phyloP scores from a whole-genome alignment of 2,888 invertebrate genomes.

The Lasius fuliginosus region DNA sequence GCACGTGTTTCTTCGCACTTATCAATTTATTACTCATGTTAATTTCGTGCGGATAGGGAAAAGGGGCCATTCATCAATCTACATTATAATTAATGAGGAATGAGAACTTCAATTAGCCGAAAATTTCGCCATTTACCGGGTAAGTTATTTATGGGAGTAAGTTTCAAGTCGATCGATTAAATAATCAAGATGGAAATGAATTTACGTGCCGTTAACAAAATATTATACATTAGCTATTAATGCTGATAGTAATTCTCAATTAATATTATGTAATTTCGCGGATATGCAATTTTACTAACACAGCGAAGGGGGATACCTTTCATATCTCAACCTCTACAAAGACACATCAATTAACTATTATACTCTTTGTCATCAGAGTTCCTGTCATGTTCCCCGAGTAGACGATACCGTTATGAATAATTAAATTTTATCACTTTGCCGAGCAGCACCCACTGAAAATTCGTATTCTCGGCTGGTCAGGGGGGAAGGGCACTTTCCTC shows the following conservation, averaged over 20 bases:
- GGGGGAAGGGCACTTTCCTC: conserved; percentile 18
- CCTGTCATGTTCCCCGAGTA: conserved; percentile 49
- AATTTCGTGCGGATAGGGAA: conserved; percentile 31
- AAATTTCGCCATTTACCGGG: conserved; percentile 42
- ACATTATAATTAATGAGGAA: conserved; percentile 43
- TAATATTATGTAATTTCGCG: conserved; percentile 21
- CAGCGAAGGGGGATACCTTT: background rate
- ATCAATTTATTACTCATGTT: conserved; percentile 49
- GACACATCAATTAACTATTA: conserved; percentile 56
- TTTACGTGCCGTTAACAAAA: background rate
- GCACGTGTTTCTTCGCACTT: conserved; percentile 53
- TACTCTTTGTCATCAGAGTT: conserved; percentile 49
- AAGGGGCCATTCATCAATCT: conserved; percentile 43
- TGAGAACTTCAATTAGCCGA: conserved; percentile 45
- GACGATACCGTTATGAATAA: conserved; percentile 59
- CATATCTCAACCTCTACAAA: conserved; percentile 31
- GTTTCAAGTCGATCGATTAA: conserved; percentile 15
- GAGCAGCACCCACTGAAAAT: conserved; percentile 40
- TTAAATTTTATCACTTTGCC: conserved; percentile 57
- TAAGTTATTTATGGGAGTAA: conserved; percentile 11
- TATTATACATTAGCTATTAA: background rate
- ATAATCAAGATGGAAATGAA: background rate
- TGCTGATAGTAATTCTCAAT: background rate
- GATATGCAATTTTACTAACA: conserved; percentile 38
- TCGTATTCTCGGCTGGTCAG: conserved; percentile 44